Evolutionary conservation across 1,140 invertebrate genomes (phyloP).

Genomic region (Reticulitermes speratus): DNA sequence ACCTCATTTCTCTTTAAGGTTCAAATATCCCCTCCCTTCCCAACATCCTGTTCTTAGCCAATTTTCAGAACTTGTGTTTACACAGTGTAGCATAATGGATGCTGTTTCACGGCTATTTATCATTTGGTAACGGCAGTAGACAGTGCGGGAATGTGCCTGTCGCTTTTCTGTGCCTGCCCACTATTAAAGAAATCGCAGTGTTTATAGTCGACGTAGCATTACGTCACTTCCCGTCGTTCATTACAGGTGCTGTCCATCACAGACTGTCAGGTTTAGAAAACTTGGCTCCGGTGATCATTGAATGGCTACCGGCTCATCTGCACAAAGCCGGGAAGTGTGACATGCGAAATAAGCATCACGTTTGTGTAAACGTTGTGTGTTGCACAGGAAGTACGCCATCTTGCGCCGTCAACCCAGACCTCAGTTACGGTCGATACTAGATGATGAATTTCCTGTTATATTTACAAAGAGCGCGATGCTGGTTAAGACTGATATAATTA

Average conservation of each 20-base stretch:
- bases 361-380: not conserved
- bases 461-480: not conserved
- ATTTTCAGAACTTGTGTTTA: no score
- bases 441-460: constrained; percentile 6
- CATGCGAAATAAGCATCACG: not conserved
- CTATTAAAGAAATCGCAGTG: not conserved
- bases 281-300: not conserved
- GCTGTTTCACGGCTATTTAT: not conserved
- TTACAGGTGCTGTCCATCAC: not conserved
- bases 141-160: not conserved
- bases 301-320: not conserved
- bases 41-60: no score
- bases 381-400: not conserved
- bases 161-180: not conserved
- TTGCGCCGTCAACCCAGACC: not conserved
- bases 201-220: not conserved
- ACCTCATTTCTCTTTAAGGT: no score
- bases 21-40: no score
- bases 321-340: not conserved
- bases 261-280: not conserved
- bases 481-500: not conserved
- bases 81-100: not conserved
- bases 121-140: not conserved
- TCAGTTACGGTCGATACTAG: not conserved
- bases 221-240: not conserved